Percentiles rank a stretch among this genome's conserved stretches.
These are phyloP conservation scores for Xenus cinereus DNA, from an alignment of 2,113 vertebrate species.

Conservation along the genomic window DNA sequence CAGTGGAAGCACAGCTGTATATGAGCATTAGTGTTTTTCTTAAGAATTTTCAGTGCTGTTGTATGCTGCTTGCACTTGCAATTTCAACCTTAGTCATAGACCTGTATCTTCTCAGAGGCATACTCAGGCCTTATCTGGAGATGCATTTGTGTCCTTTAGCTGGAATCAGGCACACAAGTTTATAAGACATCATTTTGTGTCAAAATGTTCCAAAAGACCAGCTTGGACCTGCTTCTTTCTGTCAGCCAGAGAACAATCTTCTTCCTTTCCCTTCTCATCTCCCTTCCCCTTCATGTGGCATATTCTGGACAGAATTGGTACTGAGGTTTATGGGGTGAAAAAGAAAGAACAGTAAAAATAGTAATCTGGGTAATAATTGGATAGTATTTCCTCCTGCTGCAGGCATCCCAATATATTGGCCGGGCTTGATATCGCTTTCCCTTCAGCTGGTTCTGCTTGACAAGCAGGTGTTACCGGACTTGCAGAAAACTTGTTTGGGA, in stretches of 20 bases:
- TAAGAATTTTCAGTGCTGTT: neutral
- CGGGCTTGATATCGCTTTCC: neutral
- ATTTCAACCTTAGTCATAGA: neutral
- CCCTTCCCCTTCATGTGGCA: neutral
- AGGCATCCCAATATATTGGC: neutral
- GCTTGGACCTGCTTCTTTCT: neutral
- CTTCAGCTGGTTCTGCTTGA: neutral
- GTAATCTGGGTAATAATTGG: neutral
- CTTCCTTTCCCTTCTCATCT: neutral
- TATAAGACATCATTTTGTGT: neutral
- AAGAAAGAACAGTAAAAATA: neutral
- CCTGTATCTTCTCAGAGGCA: neutral
- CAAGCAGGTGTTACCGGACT: neutral
- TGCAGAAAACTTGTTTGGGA: neutral
- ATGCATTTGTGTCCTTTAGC: neutral
- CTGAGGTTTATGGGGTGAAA: neutral
- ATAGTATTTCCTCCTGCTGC: neutral
- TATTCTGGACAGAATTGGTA: neutral
- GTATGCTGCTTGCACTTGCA: neutral
- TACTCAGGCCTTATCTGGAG: neutral
- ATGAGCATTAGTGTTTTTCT: neutral
- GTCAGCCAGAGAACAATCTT: neutral
- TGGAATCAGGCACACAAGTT: neutral
- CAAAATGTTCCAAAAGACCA: neutral
- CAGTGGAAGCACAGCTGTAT: neutral